Conservation (phyloP, 2,797 vertebrate species). For the Chanos chanos region DNA sequence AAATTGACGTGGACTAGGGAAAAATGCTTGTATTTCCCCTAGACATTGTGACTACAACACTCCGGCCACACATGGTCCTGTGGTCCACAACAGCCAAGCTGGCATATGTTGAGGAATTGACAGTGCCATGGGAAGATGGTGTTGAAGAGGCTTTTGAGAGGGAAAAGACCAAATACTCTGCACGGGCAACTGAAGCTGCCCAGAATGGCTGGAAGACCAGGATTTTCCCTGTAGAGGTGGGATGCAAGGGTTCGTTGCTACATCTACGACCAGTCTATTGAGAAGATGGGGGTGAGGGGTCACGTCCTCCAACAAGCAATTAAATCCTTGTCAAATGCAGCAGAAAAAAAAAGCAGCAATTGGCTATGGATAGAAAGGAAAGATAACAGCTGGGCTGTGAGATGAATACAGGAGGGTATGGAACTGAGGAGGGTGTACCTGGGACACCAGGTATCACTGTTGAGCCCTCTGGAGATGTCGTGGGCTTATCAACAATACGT, state of each 20-base stretch:
- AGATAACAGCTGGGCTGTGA: not conserved
- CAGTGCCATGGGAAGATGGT: not conserved
- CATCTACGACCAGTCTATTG: not conserved
- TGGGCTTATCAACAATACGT: not conserved
- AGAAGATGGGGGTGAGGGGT: not conserved
- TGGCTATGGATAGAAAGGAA: not conserved
- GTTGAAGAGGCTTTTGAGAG: not conserved
- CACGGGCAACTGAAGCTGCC: not conserved
- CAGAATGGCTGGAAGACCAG: not conserved
- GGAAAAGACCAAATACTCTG: not conserved
- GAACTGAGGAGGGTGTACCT: not conserved
- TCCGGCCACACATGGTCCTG: slow-evolving; percentile 4
- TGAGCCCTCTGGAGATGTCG: not conserved
- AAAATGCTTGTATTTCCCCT: not conserved
- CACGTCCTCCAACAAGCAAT: not conserved
- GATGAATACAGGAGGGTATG: not conserved
- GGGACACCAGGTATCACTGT: not conserved
- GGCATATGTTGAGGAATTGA: not conserved
- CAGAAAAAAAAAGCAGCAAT: not conserved
- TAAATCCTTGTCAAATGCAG: slow-evolving; percentile 3
- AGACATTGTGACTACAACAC: not conserved
- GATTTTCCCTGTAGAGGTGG: not conserved
- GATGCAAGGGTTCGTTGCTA: not conserved
- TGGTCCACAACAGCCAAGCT: not conserved
- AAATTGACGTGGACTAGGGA: not conserved